A percentile compares a stretch with the other conserved stretches of the same genome.
These are phyloP conservation scores for Amiota mariae DNA, from an alignment of 2,888 invertebrate genomes.

Conservation along the genomic window DNA sequence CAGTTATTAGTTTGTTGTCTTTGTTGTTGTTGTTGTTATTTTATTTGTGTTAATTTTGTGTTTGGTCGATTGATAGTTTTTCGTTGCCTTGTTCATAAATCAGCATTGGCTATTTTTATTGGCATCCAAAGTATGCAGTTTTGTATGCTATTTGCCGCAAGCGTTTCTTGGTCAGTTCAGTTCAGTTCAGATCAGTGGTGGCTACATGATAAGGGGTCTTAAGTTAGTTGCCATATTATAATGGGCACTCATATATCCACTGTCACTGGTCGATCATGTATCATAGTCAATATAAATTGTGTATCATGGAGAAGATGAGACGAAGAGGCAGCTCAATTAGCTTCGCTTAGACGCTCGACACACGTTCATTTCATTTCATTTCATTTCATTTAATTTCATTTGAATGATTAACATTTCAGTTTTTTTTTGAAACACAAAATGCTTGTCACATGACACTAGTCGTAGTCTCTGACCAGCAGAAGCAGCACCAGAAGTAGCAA, in stretches of 20 bases:
- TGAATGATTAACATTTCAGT: constrained; percentile 40
- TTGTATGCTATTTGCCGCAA: constrained; percentile 9
- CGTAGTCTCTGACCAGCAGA: constrained; percentile 30
- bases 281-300: background rate
- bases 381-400: constrained; percentile 22
- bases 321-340: no score
- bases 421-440: constrained; percentile 58
- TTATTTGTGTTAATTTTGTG: constrained; percentile 4
- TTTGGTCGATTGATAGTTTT: constrained; percentile 61
- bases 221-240: constrained; percentile 27
- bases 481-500: constrained; percentile 40
- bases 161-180: no score
- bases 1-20: constrained; percentile 34
- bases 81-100: constrained; percentile 66
- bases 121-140: constrained; percentile 59
- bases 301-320: background rate
- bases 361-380: constrained; percentile 21
- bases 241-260: constrained; percentile 40
- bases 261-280: background rate
- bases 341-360: background rate
- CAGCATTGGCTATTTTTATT: constrained; percentile 61
- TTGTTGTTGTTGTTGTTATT: constrained; percentile 37
- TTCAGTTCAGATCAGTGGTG: no score
- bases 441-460: constrained; percentile 56
- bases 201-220: no score